A percentile compares a stretch with the other conserved stretches of the same genome.
phyloP scores from a whole-genome alignment of 2,797 vertebrate genomes.

The Sebastes taczanowskii region DNA sequence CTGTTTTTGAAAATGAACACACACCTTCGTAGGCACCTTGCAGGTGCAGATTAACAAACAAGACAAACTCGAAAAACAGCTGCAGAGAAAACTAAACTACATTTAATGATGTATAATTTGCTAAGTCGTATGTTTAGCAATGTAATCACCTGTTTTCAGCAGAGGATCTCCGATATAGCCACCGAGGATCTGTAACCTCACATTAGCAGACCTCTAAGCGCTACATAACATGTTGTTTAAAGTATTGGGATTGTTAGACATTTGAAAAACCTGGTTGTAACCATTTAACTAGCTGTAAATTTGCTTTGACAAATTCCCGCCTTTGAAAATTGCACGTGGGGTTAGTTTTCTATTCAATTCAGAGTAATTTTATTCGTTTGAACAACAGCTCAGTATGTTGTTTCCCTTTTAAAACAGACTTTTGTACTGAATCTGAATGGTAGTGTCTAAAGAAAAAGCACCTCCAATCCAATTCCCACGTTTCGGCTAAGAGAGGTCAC shows the following conservation, averaged over 20 bases:
- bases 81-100: neutral
- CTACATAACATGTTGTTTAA: neutral
- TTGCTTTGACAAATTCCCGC: neutral
- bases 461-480: neutral
- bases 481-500: conserved; percentile 18
- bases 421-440: neutral
- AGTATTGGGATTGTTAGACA: neutral
- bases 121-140: neutral
- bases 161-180: neutral
- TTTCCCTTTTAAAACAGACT: neutral
- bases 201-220: neutral
- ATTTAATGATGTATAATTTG: neutral
- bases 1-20: neutral
- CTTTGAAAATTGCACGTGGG: neutral
- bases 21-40: neutral
- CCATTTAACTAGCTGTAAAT: neutral
- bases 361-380: neutral
- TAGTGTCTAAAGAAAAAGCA: neutral
- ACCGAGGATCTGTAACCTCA: neutral
- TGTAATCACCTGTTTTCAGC: neutral
- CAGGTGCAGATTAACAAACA: neutral
- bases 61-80: neutral
- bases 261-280: neutral
- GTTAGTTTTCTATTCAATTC: neutral
- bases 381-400: neutral